Evolutionary conservation across 1,140 invertebrate genomes (phyloP).

Genomic region (Dinoponera quadriceps): DNA sequence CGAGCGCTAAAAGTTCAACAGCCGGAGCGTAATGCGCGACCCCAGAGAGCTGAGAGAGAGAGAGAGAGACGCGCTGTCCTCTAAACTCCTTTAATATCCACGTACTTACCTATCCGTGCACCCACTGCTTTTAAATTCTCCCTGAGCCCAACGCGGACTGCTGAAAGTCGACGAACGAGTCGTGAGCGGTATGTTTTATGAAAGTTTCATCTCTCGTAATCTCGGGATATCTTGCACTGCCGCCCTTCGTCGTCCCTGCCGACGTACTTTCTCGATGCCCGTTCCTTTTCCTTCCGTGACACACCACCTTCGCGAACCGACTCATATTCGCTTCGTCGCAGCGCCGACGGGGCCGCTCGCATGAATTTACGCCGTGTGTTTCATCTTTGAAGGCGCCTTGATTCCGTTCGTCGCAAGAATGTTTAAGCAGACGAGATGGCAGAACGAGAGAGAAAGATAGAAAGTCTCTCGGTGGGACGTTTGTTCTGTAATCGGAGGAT

Average conservation of each 20-base stretch:
- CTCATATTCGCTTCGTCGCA: not conserved
- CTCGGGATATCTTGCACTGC: slow-evolving; percentile 58
- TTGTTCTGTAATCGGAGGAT: not conserved
- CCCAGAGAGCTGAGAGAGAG: slow-evolving; percentile 30
- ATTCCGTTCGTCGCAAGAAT: not conserved
- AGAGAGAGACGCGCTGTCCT: slow-evolving; percentile 27
- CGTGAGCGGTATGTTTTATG: slow-evolving; percentile 70
- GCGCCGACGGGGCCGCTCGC: slow-evolving; percentile 24
- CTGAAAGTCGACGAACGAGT: slow-evolving; percentile 65
- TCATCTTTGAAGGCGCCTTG: not conserved
- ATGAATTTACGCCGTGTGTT: slow-evolving; percentile 19
- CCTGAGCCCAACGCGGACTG: slow-evolving; percentile 50
- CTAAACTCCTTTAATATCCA: slow-evolving; percentile 74
- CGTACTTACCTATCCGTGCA: slow-evolving; percentile 54
- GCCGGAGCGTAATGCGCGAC: slow-evolving; percentile 40
- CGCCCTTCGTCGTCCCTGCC: not conserved
- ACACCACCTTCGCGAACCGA: not conserved
- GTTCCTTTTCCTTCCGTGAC: not conserved
- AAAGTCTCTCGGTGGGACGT: too few species aligned
- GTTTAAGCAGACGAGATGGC: not conserved
- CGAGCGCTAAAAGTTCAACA: slow-evolving; percentile 60
- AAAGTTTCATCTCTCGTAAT: slow-evolving; percentile 75
- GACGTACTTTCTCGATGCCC: slow-evolving; percentile 13
- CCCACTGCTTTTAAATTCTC: slow-evolving; percentile 69
- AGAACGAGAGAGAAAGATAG: too few species aligned